Conservation (phyloP, 2,888 invertebrate species). For the Trachelus iudaicus region DNA sequence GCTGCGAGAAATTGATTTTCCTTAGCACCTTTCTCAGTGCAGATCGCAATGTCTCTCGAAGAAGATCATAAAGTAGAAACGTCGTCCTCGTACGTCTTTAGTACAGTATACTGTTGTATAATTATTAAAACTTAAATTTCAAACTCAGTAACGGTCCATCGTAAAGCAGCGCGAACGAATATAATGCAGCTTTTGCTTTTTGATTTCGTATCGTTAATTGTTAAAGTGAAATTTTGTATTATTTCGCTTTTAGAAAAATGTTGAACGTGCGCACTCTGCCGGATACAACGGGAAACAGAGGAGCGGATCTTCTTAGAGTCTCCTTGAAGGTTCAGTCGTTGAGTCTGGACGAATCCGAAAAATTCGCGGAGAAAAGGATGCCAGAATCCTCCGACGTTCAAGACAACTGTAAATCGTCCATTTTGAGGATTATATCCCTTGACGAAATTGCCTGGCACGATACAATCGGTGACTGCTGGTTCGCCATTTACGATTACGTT, state of each 20-base stretch:
- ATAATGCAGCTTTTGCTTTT: not conserved
- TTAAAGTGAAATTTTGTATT: not conserved
- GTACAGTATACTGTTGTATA: not conserved
- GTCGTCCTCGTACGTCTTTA: constrained; percentile 23
- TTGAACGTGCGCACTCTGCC: not conserved
- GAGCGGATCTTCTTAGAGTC: constrained; percentile 25
- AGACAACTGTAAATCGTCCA: not conserved
- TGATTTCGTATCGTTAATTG: not conserved
- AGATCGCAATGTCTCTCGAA: constrained; percentile 33
- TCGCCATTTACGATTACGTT: constrained; percentile 87
- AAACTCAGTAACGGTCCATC: not conserved
- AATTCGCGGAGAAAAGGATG: not conserved
- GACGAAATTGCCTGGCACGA: constrained; percentile 84
- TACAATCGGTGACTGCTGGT: constrained; percentile 80
- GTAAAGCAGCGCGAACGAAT: not conserved
- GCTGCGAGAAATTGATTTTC: constrained; percentile 44
- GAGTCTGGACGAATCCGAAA: constrained; percentile 15
- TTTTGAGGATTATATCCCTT: constrained; percentile 69
- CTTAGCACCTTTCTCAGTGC: constrained; percentile 32
- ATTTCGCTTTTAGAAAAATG: not conserved
- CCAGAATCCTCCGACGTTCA: not conserved
- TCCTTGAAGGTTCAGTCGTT: constrained; percentile 20
- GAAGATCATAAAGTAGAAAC: constrained; percentile 22
- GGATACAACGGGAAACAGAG: not conserved
- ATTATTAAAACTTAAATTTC: not conserved